These are phyloP conservation scores for Protodeltote pygarga DNA, from an alignment of 2,888 invertebrate species.

Conservation along the genomic window DNA sequence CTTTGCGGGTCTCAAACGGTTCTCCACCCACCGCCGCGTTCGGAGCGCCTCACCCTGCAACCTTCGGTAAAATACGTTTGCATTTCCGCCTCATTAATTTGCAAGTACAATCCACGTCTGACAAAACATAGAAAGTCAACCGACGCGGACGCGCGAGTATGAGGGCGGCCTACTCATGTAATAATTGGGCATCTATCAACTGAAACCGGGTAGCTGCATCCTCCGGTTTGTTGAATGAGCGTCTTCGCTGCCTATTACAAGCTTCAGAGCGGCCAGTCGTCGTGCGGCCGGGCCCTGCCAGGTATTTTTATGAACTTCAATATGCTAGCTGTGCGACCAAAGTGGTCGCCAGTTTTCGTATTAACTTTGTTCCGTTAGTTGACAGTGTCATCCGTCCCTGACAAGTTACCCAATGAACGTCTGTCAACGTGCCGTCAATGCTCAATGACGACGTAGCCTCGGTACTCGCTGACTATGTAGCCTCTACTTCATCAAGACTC, in stretches of 20 bases:
- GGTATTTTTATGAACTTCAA: conserved; percentile 3
- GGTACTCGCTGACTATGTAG: conserved; percentile 11
- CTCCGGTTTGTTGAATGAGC: background rate
- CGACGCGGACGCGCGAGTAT: background rate
- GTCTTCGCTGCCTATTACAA: background rate
- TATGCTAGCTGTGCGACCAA: conserved; percentile 9
- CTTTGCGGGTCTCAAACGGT: too few species aligned
- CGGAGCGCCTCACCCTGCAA: background rate
- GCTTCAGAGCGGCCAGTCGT: too few species aligned
- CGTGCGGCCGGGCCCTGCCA: background rate
- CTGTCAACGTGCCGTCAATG: conserved; percentile 4
- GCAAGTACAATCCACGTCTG: conserved; percentile 14
- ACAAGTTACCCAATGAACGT: background rate
- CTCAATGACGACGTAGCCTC: conserved; percentile 7
- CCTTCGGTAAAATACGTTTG: too few species aligned
- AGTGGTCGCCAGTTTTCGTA: conserved; percentile 21
- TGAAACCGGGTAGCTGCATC: background rate
- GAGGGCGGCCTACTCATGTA: background rate
- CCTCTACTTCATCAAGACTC: conserved; percentile 3
- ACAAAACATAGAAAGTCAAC: background rate
- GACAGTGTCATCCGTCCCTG: conserved; percentile 26
- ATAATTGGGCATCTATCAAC: conserved; percentile 10
- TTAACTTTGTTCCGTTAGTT: conserved; percentile 34
- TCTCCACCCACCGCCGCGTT: too few species aligned
- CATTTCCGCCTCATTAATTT: background rate